Base-by-base conservation (phyloP, 1,140 invertebrate genomes). In the Apis cerana region DNA sequence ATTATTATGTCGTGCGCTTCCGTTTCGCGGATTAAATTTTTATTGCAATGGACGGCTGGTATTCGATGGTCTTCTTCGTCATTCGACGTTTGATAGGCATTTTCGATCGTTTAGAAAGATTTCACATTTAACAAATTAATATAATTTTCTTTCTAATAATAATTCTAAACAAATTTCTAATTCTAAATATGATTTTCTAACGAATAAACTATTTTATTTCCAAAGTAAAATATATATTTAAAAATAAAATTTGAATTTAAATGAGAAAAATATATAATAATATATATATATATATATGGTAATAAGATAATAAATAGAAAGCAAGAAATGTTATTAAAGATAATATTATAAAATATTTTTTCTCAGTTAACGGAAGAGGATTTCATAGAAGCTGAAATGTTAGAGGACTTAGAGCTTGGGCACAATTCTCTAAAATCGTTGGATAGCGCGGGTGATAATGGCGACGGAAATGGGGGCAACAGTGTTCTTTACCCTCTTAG, bases 401-500 rank as follows among this genome's bases (percentile, higher is more conserved):
- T 98, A 78, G 95, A 96, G 80, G 95, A 95, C 48, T 92, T 98
- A 17, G 94, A 96, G 83, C 93, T 97, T 27, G 96, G 96, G 0
- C 95, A 96, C 86, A 98, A 98, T 91, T 94, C 96, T 68, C 91
- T 98, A 1, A 95, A 95, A 43, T 95, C 95, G 1, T 89, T 97
- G 50, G 92, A 92, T 17, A 90, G 92, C 15, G 52, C 75, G 43
- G 91, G 89, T 61, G 84, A 65, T 11, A 91, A 91, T 27, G 80
- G 88, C 43, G 92, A 93, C 67, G 92, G 91, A 5, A 93, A 89
- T 23, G 88, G 85, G 12, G 87, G 88, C 3, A 97, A 97, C 88
- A 96, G 95, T n/a, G 97, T 97, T 0, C 89, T 97, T n/a, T 94
- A 95, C 82, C 96, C 96, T 15, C 92, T 97, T 19, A 95, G 95